These are phyloP conservation scores for Noctua pronuba DNA, from an alignment of 2,888 invertebrate species.

Conservation along the genomic window DNA sequence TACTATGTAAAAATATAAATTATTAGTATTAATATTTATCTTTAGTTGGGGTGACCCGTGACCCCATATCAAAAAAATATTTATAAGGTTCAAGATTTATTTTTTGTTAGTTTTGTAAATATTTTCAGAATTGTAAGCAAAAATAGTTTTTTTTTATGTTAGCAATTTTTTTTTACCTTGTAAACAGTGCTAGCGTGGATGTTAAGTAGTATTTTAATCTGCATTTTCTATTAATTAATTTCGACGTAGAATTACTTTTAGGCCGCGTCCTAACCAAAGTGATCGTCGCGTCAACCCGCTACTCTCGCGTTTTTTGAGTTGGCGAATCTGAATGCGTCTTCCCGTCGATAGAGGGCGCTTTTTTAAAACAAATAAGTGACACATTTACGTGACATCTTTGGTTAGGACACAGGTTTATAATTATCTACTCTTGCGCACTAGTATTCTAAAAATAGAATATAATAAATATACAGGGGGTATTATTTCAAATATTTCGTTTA, in stretches of 20 bases:
- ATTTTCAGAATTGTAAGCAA: conserved; percentile 28
- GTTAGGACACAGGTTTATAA: not conserved
- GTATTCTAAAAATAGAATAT: not conserved
- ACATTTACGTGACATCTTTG: not conserved
- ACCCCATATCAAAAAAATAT: conserved; percentile 4
- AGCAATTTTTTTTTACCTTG: not conserved
- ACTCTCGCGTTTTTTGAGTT: not conserved
- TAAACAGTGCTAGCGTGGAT: not conserved
- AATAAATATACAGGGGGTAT: conserved; percentile 34
- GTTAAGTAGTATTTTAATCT: not conserved
- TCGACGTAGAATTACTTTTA: not conserved
- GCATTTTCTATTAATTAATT: not conserved
- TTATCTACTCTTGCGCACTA: not conserved
- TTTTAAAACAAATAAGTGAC: not conserved
- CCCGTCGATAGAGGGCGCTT: not conserved
- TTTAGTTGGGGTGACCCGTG: conserved; percentile 36
- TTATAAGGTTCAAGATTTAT: not conserved
- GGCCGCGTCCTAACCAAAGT: not conserved
- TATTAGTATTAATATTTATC: conserved; percentile 4
- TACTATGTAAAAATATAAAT: conserved; percentile 38
- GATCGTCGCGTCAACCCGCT: not conserved
- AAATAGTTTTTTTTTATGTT: not conserved
- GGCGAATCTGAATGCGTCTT: not conserved
- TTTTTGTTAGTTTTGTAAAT: conserved; percentile 34
- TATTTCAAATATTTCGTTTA: conserved; percentile 2